phyloP scores from a whole-genome alignment of 2,797 vertebrate genomes.

The Amblyraja radiata region DNA sequence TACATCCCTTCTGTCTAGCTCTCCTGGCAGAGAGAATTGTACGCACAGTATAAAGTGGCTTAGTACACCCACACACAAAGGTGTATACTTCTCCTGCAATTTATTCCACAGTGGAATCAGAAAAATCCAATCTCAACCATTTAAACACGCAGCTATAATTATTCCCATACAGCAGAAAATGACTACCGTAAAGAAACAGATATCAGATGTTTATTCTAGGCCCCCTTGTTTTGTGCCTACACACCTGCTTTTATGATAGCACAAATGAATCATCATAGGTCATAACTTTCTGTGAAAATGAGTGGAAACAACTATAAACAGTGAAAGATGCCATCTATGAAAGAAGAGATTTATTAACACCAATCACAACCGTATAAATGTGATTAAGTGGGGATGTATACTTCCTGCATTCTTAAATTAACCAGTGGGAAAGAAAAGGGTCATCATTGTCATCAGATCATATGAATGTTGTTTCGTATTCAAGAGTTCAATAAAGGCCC shows the following conservation, averaged over 20 bases:
- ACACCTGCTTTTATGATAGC: no score
- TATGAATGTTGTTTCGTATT: no score
- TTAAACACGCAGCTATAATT: no score
- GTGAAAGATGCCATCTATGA: background rate
- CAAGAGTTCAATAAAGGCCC: no score
- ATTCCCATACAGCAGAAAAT: no score
- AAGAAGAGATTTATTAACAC: background rate
- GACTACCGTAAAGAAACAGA: no score
- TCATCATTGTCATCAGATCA: no score
- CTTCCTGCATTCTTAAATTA: background rate
- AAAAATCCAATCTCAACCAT: background rate
- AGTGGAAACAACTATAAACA: background rate
- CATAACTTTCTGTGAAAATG: background rate
- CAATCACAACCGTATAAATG: no score
- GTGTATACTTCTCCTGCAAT: background rate
- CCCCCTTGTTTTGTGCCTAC: background rate
- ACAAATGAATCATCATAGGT: background rate
- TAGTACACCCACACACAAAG: background rate
- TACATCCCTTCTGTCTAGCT: background rate
- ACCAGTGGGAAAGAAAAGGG: background rate
- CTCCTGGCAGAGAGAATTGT: background rate
- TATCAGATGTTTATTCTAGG: background rate
- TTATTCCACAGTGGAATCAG: background rate
- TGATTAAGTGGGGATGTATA: background rate
- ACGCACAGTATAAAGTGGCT: background rate